Base-by-base conservation (phyloP, 2,113 vertebrate species). In the Dicrurus megarhynchus region DNA sequence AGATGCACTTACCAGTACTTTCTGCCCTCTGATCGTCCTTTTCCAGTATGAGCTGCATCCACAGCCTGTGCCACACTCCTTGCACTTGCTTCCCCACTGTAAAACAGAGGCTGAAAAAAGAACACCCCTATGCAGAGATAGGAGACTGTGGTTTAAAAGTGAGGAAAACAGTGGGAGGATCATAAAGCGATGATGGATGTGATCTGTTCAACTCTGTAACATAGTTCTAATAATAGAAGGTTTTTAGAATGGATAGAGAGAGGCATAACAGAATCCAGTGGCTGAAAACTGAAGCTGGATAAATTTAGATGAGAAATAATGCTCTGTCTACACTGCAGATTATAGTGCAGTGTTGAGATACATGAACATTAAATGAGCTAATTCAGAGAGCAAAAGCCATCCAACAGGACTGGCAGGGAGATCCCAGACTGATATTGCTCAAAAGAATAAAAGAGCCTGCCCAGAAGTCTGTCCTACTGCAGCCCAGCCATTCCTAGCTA, bases 221-320 rank as follows among this genome's bases (percentile, higher is more conserved):
- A 81, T 87, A 86, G 71, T 95, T 86, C 94, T 93, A 97, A 96
- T 95, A 96, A 93, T 96, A 97, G 95, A 93, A 74, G 41, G 73
- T 18, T 81, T 95, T 90, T 77, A 93, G 85, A 76, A 90, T 78
- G 86, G 89, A 56, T 95, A 96, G 93, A 78, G 65, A 64, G 90
- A 89, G 73, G 88, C 90, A 94, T 84, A 96, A 77, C 79, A 92
- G 64, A 86, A 93, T 92, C 89, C 90, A 95, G 86, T 81, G 95
- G 68, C 89, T 86, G 94, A 76, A 95, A 96, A 90, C 74, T 74
- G 83, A 89, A 84, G 86, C 80, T 74, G 86, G 88, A 93, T 95
- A 93, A 90, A 95, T 95, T 92, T 95, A 90, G 95, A 86, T 92
- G 67, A 95, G 83, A 90, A 95, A 81, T 95, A 95, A 86, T 80